Base-by-base conservation (phyloP, 2,113 vertebrate species). In the Alosa alosa region DNA sequence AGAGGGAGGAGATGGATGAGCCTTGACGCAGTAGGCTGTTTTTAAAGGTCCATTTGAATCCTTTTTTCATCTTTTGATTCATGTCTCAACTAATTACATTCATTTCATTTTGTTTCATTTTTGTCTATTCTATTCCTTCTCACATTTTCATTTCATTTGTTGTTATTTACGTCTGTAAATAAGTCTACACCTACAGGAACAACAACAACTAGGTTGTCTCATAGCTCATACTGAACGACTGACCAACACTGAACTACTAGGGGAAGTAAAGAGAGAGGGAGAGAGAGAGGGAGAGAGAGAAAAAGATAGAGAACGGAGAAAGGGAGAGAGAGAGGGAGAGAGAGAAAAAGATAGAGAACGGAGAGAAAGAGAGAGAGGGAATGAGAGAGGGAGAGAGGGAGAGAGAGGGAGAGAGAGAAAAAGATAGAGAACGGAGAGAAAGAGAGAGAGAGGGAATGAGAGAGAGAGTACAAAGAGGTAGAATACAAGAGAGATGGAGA, bases 271-370 rank as follows among this genome's bases (percentile, higher is more conserved):
- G 55, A 57, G 31, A 31, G 31, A 31, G 31, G 22, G 17, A 57
- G 55, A 0, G 15, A 17, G 55, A 57, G 60, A 84, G 31, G 68
- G 86, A 82, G 25, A 8, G 83, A 84, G 88, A 82, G 85, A 86
- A 84, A 11, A 1, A 83, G 17, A 9, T 6, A 64, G 57, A 75
- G 13, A n/a, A n/a, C n/a, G 57, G 55, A 82, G 44, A 45, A 85
- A 64, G 75, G 49, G 18, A 75, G 25, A 75, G 55, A 72, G 50
- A 46, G 72, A 84, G 50, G 82, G 81, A 86, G 60, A 90, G 78
- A 87, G 88, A 82, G 85, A 86, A 84, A 11, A 1, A 83, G 17
- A 9, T 6, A 64, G 57, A 75, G 13, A n/a, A n/a, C n/a, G 57
- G 55, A 82, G 31, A 1, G 31, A 31, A 85, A 81, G 78, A 84